Evolutionary conservation across 1,140 invertebrate genomes (phyloP).

Genomic region (Papilio polytes): DNA sequence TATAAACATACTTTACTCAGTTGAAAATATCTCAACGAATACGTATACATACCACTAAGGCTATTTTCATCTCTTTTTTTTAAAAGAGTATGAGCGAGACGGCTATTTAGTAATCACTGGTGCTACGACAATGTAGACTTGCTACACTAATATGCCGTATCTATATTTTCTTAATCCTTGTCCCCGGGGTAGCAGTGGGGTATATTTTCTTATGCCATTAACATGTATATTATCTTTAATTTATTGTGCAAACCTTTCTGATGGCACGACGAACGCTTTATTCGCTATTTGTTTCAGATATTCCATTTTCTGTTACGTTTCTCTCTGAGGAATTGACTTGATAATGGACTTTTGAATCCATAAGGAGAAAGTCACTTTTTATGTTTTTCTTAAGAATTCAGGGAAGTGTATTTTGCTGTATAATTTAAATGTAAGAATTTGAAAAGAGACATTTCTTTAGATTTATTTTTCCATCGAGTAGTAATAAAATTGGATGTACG

Average conservation of each 20-base stretch:
- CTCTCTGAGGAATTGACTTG: constrained; percentile 46
- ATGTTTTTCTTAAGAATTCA: not conserved
- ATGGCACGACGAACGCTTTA: constrained; percentile 65
- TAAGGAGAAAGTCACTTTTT: not conserved
- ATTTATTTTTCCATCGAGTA: not conserved
- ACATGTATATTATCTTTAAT: constrained; percentile 79
- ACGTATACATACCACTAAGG: too few relatives aligned
- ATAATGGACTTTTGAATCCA: constrained; percentile 42
- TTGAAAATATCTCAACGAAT: too few relatives aligned
- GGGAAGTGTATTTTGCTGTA: constrained; percentile 2
- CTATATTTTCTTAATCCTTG: constrained; percentile 37
- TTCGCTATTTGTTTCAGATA: constrained; percentile 62
- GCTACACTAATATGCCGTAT: constrained; percentile 28
- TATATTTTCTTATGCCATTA: constrained; percentile 76
- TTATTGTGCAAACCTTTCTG: constrained; percentile 70
- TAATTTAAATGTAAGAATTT: constrained; percentile 16
- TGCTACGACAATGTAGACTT: too few relatives aligned
- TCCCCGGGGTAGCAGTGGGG: constrained; percentile 56
- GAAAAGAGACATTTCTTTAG: not conserved
- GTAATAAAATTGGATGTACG: not conserved
- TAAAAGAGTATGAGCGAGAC: too few relatives aligned
- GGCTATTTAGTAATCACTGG: too few relatives aligned
- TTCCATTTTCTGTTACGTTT: constrained; percentile 46
- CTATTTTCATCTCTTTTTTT: too few relatives aligned
- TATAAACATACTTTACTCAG: too few relatives aligned